Evolutionary conservation across 2,797 vertebrate species (phyloP), one percentile per base, ranked within the genome.

Genomic region (Falco berigora): DNA sequence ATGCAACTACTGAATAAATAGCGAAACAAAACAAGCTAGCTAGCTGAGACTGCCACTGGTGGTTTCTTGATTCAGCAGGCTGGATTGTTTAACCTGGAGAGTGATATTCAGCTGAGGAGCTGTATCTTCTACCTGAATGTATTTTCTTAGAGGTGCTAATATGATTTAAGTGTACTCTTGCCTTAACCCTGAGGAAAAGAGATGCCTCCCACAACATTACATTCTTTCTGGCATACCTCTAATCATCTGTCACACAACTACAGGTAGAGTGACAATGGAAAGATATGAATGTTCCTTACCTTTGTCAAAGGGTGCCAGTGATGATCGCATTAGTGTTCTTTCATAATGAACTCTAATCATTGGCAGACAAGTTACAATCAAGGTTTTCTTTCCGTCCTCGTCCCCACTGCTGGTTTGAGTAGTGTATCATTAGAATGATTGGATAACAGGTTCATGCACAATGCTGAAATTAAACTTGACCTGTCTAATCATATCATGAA

Each of bases 391-490:
- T 72, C 40, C 69, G 36, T 61, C 24, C 64, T 63, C 23, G 12
- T 53, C 72, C 75, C 61, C 75, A 80, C 88, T 87, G 86, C 83
- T 95, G 89, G 47, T 91, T 97, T 34, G 53, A 47, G 46, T 53
- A 96, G 34, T 47, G 55, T 94, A 47, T 88, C 92, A 94, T 96
- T 97, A 95, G 88, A 93, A 90, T 96, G 95, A 96, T 82, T 96
- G 92, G 88, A 92, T 96, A 95, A 68, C 88, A 78, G 82, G 92
- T 92, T 87, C 64, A 59, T 64, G 77, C 73, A 86, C 5, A 27
- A 56, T 82, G 77, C 88, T 84, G 93, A 78, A 86, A 59, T 92
- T 75, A 84, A 87, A 88, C 89, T 94, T 96, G 93, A 92, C 92
- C 94, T 84, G 66, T 55, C 52, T 95, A 78, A 74, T 96, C 52